Evolutionary conservation across 2,797 vertebrate species (phyloP).

Genomic region (Micromesistius poutassou): DNA sequence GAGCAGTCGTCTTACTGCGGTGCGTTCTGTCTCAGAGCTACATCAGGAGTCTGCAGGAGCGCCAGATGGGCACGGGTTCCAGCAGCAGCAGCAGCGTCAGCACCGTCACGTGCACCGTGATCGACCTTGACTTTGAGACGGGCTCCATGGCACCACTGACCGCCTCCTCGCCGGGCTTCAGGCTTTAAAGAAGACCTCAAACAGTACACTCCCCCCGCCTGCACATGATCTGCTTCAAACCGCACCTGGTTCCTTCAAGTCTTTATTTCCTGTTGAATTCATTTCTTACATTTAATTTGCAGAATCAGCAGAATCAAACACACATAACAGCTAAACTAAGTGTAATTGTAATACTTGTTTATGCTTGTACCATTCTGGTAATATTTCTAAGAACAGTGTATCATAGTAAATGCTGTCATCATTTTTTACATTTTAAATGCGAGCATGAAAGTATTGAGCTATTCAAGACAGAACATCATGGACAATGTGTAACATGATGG

Average conservation of each 20-base stretch:
- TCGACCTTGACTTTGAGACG: slow-evolving; percentile 83
- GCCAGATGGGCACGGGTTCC: slow-evolving; percentile 73
- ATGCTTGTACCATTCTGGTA: background rate
- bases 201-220: background rate
- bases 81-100: slow-evolving; percentile 73
- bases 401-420: background rate
- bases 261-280: background rate
- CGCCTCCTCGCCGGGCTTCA: slow-evolving; percentile 58
- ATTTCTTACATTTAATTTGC: background rate
- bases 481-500: background rate
- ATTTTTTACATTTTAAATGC: background rate
- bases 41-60: slow-evolving; percentile 80
- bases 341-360: background rate
- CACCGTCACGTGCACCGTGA: slow-evolving; percentile 71
- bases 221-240: background rate
- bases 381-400: background rate
- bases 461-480: background rate
- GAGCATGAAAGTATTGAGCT: background rate
- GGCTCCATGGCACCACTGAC: slow-evolving; percentile 82
- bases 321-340: background rate
- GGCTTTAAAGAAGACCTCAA: slow-evolving; percentile 54
- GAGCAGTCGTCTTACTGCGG: background rate
- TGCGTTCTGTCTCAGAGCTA: slow-evolving; percentile 74
- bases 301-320: background rate
- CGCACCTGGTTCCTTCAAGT: background rate